Evolutionary conservation across 2,113 vertebrate genomes (phyloP).

Genomic region (Hippoglossus stenolepis): DNA sequence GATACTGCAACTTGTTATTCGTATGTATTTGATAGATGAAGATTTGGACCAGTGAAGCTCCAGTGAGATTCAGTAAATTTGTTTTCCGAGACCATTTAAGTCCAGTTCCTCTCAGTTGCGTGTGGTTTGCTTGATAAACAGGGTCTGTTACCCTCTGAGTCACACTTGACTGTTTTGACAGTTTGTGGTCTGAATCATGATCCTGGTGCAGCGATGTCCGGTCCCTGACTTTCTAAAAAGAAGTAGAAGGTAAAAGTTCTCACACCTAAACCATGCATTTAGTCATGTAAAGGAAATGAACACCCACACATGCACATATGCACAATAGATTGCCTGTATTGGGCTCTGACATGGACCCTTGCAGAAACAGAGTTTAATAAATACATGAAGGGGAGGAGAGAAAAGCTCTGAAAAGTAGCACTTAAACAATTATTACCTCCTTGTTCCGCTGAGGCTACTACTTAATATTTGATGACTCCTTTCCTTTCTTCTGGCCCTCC

Average conservation of each 20-base stretch:
- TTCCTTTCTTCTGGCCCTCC: slow-evolving; percentile 58
- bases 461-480: slow-evolving; percentile 84
- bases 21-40: neutral
- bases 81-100: neutral
- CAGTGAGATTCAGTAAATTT: neutral
- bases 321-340: neutral
- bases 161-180: slow-evolving; percentile 66
- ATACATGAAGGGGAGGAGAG: slow-evolving; percentile 72
- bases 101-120: neutral
- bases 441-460: slow-evolving; percentile 81
- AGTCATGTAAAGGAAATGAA: too few relatives aligned
- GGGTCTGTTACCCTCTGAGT: slow-evolving; percentile 38
- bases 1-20: neutral
- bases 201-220: neutral
- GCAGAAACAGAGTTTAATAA: slow-evolving; percentile 70
- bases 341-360: neutral
- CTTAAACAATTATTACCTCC: slow-evolving; percentile 87
- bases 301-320: neutral
- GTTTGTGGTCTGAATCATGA: slow-evolving; percentile 35
- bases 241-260: neutral
- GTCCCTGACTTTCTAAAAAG: slow-evolving; percentile 20
- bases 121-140: slow-evolving; percentile 11
- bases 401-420: slow-evolving; percentile 76
- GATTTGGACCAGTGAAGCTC: neutral
- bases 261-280: neutral